Conservation (phyloP, 2,888 invertebrate genomes). For the Itoplectis maculator region DNA sequence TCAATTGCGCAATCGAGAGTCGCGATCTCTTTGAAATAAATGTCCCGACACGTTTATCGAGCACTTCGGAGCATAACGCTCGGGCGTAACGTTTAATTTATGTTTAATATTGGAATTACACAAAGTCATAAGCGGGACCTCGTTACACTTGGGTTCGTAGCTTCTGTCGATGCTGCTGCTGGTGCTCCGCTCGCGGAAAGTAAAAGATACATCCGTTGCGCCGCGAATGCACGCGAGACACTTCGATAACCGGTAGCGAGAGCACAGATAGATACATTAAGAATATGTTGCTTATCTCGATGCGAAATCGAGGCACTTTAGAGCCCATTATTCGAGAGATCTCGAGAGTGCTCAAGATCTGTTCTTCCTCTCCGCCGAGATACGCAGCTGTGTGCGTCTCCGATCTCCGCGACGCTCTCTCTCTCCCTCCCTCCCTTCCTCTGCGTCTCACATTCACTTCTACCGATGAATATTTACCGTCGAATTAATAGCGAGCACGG, state of each 20-base stretch:
- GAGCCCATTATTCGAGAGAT: constrained; percentile 65
- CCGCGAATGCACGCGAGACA: constrained; percentile 41
- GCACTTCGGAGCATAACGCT: neutral
- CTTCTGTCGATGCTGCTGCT: neutral
- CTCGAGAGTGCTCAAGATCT: constrained; percentile 52
- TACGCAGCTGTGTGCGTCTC: constrained; percentile 24
- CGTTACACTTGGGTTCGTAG: constrained; percentile 18
- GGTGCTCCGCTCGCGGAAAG: constrained; percentile 7
- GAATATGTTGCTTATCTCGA: constrained; percentile 68
- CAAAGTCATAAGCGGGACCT: constrained; percentile 17
- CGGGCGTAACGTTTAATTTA: constrained; percentile 8
- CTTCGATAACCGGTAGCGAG: constrained; percentile 58
- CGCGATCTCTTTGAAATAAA: neutral
- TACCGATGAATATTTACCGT: constrained; percentile 65
- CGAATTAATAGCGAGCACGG: constrained; percentile 58
- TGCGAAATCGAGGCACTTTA: constrained; percentile 66
- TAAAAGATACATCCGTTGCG: constrained; percentile 34
- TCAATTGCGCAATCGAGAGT: constrained; percentile 25
- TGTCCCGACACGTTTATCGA: neutral
- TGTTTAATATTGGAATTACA: constrained; percentile 11
- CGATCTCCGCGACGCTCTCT: neutral
- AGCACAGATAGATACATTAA: constrained; percentile 66
- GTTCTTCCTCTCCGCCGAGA: constrained; percentile 34
- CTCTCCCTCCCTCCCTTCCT: no score
- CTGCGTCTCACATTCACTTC: constrained; percentile 27